A percentile compares a stretch with the other conserved stretches of the same genome.
Conservation (phyloP, 2,113 vertebrate genomes). For the Nymphicus hollandicus region DNA sequence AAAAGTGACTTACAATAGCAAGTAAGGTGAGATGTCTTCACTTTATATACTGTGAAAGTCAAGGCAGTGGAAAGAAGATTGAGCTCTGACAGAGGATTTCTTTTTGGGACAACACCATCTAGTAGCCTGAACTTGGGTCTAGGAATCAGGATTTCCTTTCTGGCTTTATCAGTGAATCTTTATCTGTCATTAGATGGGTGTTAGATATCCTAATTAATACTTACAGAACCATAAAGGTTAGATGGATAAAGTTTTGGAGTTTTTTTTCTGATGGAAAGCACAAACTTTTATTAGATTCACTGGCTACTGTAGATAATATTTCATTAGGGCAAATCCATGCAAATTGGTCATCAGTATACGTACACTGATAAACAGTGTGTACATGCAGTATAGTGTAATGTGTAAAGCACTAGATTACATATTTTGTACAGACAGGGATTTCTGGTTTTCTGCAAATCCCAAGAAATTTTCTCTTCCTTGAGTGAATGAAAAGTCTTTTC, state of each 20-base stretch:
- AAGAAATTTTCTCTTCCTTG: background rate
- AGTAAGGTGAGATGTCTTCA: background rate
- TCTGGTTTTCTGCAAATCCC: background rate
- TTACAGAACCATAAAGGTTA: background rate
- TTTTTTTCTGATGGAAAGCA: background rate
- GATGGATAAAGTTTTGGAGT: background rate
- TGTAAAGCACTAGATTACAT: background rate
- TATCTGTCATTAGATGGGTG: background rate
- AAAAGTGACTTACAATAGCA: background rate
- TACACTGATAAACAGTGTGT: background rate
- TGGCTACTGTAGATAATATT: background rate
- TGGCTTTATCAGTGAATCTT: background rate
- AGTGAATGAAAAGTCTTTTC: background rate
- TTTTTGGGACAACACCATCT: background rate
- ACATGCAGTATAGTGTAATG: background rate
- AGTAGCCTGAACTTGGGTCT: background rate
- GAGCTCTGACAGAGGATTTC: background rate
- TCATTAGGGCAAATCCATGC: background rate
- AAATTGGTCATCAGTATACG: background rate
- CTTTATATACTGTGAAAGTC: background rate
- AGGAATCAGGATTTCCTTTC: background rate
- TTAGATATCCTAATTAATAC: background rate
- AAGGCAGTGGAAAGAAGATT: background rate
- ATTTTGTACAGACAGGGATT: background rate
- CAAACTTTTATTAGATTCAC: background rate